phyloP scores from a whole-genome alignment of 2,888 invertebrate genomes.

The Plagiodera versicolora region DNA sequence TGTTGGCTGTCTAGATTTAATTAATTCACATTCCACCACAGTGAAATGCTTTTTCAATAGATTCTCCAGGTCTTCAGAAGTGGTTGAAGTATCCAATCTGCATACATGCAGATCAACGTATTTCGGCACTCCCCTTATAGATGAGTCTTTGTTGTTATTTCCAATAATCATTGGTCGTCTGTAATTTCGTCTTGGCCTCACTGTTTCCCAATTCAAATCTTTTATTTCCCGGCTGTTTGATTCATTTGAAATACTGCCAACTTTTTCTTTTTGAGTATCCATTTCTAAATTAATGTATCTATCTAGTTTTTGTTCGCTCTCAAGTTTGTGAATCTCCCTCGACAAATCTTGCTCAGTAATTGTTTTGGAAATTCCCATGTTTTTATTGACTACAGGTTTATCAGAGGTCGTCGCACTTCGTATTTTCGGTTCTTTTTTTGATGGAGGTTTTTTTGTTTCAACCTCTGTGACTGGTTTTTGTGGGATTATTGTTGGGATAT shows the following conservation, averaged over 20 bases:
- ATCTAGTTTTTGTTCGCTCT: background rate
- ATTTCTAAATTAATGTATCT: background rate
- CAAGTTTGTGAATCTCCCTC: background rate
- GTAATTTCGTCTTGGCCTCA: background rate
- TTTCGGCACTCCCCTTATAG: conserved; percentile 9
- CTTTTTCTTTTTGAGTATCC: background rate
- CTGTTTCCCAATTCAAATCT: conserved; percentile 5
- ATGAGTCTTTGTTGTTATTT: conserved; percentile 9
- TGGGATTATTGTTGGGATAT: background rate
- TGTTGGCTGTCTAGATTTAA: conserved; percentile 12
- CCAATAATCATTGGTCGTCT: conserved; percentile 10
- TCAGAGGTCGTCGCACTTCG: background rate
- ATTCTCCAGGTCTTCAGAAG: conserved; percentile 6
- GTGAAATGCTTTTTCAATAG: conserved; percentile 10
- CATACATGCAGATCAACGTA: conserved; percentile 11
- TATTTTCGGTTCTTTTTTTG: background rate
- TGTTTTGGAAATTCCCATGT: background rate
- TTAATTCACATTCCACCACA: conserved; percentile 7
- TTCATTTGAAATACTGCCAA: background rate
- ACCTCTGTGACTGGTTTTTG: background rate
- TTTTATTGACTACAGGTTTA: background rate
- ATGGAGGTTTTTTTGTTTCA: background rate
- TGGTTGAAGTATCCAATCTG: conserved; percentile 9
- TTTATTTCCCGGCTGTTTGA: background rate
- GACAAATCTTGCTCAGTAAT: background rate